Percentiles rank a stretch among this genome's conserved stretches.
phyloP scores from a whole-genome alignment of 1,140 invertebrate genomes.

The Brachionus paranguensis region DNA sequence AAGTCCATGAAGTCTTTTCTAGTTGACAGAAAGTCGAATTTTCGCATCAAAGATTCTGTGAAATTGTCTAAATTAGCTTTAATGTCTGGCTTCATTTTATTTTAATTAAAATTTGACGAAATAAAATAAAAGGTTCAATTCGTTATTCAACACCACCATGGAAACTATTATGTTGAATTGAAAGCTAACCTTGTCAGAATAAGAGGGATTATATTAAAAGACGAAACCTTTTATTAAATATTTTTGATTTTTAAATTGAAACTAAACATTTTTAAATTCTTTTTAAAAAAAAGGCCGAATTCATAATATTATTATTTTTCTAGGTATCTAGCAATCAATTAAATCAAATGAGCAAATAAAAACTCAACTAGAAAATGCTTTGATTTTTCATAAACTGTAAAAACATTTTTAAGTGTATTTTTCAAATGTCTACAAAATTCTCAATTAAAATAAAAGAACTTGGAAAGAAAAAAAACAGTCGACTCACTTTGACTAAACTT shows the following conservation, averaged over 20 bases:
- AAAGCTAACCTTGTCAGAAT: background rate
- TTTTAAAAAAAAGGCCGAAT: background rate
- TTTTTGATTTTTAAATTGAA: background rate
- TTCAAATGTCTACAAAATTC: too few relatives aligned
- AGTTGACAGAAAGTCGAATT: background rate
- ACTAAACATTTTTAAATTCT: background rate
- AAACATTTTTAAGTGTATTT: too few relatives aligned
- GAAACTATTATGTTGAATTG: background rate
- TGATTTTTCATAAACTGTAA: too few relatives aligned
- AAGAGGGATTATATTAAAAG: background rate
- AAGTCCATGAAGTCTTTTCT: background rate
- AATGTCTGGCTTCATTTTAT: background rate
- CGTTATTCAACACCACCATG: background rate
- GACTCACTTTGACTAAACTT: too few relatives aligned
- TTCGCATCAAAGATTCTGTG: background rate
- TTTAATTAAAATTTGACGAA: background rate
- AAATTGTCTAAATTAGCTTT: background rate
- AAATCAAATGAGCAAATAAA: too few relatives aligned
- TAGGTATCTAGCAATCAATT: too few relatives aligned
- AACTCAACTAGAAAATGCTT: too few relatives aligned
- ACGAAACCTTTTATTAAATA: background rate
- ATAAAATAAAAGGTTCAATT: background rate
- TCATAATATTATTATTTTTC: background rate
- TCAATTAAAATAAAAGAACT: too few relatives aligned
- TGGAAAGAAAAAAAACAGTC: too few relatives aligned